Percentiles rank a stretch among this genome's conserved stretches.
Evolutionary conservation across 2,888 invertebrate species (phyloP).

Genomic region (Stenichneumon culpator): DNA sequence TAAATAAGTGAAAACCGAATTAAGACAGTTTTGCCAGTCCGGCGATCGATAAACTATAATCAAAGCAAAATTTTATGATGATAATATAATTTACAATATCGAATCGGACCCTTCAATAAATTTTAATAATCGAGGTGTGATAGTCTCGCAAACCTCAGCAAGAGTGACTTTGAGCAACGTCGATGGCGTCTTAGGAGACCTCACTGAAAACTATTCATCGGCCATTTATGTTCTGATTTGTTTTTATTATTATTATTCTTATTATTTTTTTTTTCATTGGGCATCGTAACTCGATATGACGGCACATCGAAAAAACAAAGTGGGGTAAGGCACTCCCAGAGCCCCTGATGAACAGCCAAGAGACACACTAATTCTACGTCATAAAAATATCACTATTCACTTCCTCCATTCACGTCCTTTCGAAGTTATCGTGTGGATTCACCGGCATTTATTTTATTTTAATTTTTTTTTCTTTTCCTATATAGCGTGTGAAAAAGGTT

Average conservation of each 20-base stretch:
- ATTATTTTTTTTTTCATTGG: slow-evolving; percentile 28
- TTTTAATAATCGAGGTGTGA: slow-evolving; percentile 50
- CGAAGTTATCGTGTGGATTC: slow-evolving; percentile 32
- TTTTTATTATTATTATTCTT: background rate
- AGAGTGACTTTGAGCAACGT: slow-evolving; percentile 68
- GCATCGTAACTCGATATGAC: slow-evolving; percentile 34
- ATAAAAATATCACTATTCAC: slow-evolving; percentile 69
- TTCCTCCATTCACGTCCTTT: slow-evolving; percentile 32
- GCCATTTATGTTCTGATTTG: background rate
- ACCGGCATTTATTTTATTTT: slow-evolving; percentile 18
- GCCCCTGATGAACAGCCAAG: slow-evolving; percentile 63
- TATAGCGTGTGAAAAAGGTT: slow-evolving; percentile 62
- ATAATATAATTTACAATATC: slow-evolving; percentile 29
- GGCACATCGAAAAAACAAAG: slow-evolving; percentile 40
- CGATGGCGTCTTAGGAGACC: slow-evolving; percentile 61
- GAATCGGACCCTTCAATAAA: slow-evolving; percentile 43
- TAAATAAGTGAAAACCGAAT: slow-evolving; percentile 14
- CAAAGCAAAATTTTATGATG: slow-evolving; percentile 19
- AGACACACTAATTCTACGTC: slow-evolving; percentile 62
- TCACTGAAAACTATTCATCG: slow-evolving; percentile 48
- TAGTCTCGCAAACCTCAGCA: slow-evolving; percentile 61
- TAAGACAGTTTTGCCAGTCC: slow-evolving; percentile 32
- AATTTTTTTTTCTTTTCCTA: slow-evolving; percentile 24
- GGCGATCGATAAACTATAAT: slow-evolving; percentile 23
- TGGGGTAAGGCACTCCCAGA: slow-evolving; percentile 64